Percentiles rank a stretch among this genome's conserved stretches.
Conservation (phyloP, 1,140 invertebrate genomes). For the Papilio dardanus region DNA sequence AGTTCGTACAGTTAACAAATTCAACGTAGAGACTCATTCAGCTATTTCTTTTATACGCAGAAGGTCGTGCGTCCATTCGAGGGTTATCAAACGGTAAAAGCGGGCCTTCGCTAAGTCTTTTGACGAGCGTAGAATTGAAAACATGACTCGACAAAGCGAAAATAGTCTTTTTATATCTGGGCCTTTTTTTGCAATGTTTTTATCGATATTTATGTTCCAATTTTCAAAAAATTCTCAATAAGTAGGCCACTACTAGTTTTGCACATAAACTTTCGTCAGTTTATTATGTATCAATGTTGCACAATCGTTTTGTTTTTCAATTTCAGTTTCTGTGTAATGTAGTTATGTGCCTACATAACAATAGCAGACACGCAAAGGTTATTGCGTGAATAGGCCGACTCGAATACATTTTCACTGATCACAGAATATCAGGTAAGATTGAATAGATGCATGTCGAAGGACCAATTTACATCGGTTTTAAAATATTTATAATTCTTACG, state of each 20-base stretch:
- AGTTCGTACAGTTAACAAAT: conserved; percentile 28
- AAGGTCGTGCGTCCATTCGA: conserved; percentile 27
- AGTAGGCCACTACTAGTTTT: not conserved
- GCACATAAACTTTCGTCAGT: not conserved
- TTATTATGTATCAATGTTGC: not conserved
- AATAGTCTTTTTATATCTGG: conserved; percentile 16
- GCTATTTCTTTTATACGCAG: conserved; percentile 25
- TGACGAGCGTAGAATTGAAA: conserved; percentile 30
- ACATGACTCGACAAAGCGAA: conserved; percentile 27
- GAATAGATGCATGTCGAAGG: not conserved
- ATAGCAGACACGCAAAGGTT: not conserved
- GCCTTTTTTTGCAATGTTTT: conserved; percentile 13
- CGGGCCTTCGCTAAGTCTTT: conserved; percentile 33
- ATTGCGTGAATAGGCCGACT: not conserved
- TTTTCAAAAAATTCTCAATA: not conserved
- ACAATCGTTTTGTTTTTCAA: not conserved
- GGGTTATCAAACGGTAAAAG: conserved; percentile 30
- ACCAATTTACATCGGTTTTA: not conserved
- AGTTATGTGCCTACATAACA: not conserved
- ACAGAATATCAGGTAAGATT: not conserved
- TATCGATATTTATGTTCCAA: conserved; percentile 10
- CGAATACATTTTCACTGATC: not conserved
- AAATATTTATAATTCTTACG: not conserved
- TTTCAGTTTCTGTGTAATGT: not conserved
- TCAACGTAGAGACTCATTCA: conserved; percentile 9